Evolutionary conservation across 2,888 invertebrate genomes (phyloP).

Genomic region (Troides helena): DNA sequence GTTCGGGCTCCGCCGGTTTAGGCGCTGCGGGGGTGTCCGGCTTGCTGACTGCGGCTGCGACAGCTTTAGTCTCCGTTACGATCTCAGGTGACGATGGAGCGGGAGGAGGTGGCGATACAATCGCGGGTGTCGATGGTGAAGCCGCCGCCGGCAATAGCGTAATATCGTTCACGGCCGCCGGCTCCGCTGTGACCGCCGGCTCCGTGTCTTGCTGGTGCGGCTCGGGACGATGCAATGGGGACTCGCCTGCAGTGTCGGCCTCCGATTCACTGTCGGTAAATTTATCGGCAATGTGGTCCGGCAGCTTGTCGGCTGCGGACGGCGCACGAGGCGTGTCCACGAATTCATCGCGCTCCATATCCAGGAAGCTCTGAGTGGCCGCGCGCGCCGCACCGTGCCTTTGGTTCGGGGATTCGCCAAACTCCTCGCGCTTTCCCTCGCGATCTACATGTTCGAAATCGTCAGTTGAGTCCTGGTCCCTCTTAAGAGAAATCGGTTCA

Average conservation of each 20-base stretch:
- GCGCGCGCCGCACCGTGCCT: conserved; percentile 45
- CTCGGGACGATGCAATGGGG: conserved; percentile 65
- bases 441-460: conserved; percentile 88
- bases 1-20: conserved; percentile 33
- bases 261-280: conserved; percentile 82
- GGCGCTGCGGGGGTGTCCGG: conserved; percentile 36
- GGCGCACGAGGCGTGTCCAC: conserved; percentile 60
- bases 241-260: conserved; percentile 71
- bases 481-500: conserved; percentile 54
- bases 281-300: conserved; percentile 74
- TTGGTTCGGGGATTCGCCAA: conserved; percentile 56
- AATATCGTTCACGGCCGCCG: conserved; percentile 40
- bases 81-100: conserved; percentile 51
- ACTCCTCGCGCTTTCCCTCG: conserved; percentile 68
- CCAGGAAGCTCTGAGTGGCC: conserved; percentile 69
- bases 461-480: conserved; percentile 86
- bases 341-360: conserved; percentile 74
- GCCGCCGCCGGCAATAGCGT: conserved; percentile 35
- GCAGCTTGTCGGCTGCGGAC: conserved; percentile 57
- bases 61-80: conserved; percentile 47
- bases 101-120: conserved; percentile 31
- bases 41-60: conserved; percentile 19
- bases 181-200: conserved; percentile 38
- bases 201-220: conserved; percentile 37
- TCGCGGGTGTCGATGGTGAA: conserved; percentile 36